Evolutionary conservation across 2,797 vertebrate species (phyloP).

Genomic region (Pseudocheirus occidentalis): DNA sequence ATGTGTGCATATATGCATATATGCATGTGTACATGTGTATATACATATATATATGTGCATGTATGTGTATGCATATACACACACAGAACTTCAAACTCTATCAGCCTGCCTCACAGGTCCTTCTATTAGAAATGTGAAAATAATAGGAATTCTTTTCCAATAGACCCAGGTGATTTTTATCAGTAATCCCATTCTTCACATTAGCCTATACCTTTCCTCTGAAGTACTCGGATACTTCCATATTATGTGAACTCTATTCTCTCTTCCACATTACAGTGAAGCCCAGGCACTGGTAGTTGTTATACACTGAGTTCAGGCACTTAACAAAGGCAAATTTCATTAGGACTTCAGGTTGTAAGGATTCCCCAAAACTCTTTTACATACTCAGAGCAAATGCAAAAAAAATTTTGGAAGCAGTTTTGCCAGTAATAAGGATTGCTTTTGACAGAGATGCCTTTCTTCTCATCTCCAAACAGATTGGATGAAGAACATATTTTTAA

Average conservation of each 20-base stretch:
- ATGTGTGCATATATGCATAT: not conserved
- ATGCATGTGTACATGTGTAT: too few species aligned
- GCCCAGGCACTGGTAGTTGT: not conserved
- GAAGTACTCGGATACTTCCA: conserved; percentile 27
- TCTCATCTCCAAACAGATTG: conserved; percentile 8
- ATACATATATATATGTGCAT: too few species aligned
- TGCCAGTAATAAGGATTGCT: not conserved
- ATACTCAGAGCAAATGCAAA: not conserved
- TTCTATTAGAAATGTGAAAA: not conserved
- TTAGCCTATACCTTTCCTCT: not conserved
- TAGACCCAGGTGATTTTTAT: not conserved
- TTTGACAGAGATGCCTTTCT: not conserved
- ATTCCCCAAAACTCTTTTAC: not conserved
- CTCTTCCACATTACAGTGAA: not conserved
- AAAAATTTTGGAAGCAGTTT: not conserved
- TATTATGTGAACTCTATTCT: not conserved
- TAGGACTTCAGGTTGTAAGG: conserved; percentile 8
- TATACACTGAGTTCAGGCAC: conserved; percentile 16
- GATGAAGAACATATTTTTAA: not conserved
- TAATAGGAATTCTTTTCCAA: not conserved
- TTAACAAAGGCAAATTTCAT: conserved; percentile 12
- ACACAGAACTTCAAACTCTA: not conserved
- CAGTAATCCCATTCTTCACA: conserved; percentile 9
- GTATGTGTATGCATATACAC: not conserved
- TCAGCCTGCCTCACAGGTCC: not conserved